Percentiles rank a stretch among this genome's conserved stretches.
phyloP scores from a whole-genome alignment of 1,140 invertebrate genomes.

The Medauroidea extradentata region DNA sequence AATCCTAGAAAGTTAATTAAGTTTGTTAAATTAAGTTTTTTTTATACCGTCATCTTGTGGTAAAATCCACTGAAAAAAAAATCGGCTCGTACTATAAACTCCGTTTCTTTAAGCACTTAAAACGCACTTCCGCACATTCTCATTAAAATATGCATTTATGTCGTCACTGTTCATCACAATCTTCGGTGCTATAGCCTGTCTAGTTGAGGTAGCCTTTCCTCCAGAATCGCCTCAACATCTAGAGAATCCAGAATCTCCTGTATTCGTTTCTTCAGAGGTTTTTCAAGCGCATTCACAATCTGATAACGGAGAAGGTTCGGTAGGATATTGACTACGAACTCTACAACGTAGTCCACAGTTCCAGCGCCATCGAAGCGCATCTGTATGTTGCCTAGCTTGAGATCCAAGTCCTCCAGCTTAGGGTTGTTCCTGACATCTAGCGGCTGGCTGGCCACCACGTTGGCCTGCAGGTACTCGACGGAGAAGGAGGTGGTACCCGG shows the following conservation, averaged over 20 bases:
- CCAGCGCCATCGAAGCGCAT: conserved; percentile 60
- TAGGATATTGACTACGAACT: conserved; percentile 70
- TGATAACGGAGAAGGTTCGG: conserved; percentile 79
- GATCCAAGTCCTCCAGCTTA: conserved; percentile 62
- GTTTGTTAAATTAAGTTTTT: no score
- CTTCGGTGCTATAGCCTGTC: neutral
- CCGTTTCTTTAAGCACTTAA: no score
- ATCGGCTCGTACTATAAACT: no score
- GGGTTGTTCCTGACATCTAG: conserved; percentile 69
- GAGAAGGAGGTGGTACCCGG: conserved; percentile 69
- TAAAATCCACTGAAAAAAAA: no score
- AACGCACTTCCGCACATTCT: no score
- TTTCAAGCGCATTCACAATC: conserved; percentile 76
- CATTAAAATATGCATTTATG: no score
- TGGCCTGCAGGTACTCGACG: conserved; percentile 55
- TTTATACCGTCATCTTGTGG: no score
- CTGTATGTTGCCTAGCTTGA: conserved; percentile 80
- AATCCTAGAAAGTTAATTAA: no score
- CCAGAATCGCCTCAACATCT: neutral
- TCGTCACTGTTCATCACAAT: no score
- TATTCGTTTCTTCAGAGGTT: conserved; percentile 58
- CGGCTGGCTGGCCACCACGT: conserved; percentile 62
- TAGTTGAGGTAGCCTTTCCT: conserved; percentile 3
- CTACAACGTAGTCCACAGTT: conserved; percentile 72
- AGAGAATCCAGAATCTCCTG: conserved; percentile 5